Evolutionary conservation across 1,140 invertebrate genomes (phyloP).

Genomic region (Drosophila littoralis): DNA sequence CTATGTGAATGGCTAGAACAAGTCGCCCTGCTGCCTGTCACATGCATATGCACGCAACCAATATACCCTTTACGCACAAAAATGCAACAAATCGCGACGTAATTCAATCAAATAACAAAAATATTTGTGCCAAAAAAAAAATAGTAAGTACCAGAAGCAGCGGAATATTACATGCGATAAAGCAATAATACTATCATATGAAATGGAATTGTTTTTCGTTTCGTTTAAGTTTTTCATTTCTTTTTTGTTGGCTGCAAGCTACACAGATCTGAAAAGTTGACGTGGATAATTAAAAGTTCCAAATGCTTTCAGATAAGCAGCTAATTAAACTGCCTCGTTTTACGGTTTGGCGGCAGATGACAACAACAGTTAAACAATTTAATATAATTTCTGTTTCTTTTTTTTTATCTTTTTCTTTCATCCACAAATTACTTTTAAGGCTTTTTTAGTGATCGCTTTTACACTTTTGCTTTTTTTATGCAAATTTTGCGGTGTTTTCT

Average conservation of each 20-base stretch:
- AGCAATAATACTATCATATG: constrained; percentile 3
- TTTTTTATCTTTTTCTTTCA: constrained; percentile 1
- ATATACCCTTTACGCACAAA: not conserved
- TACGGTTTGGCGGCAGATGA: constrained; percentile 23
- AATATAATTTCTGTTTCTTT: constrained; percentile 18
- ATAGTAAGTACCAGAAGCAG: not conserved
- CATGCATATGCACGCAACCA: no score
- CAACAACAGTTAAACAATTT: constrained; percentile 52
- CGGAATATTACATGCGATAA: constrained; percentile 19
- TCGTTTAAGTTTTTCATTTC: not conserved
- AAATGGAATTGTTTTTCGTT: not conserved
- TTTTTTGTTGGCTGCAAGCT: no score
- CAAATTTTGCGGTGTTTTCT: not conserved
- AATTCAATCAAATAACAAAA: constrained; percentile 69
- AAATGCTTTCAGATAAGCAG: constrained; percentile 17
- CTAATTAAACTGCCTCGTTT: constrained; percentile 21
- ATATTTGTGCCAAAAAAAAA: constrained; percentile 20
- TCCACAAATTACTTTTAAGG: no score
- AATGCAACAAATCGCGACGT: constrained; percentile 45
- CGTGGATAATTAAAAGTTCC: constrained; percentile 17
- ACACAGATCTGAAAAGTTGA: not conserved
- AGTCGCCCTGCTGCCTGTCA: no score
- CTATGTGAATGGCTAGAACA: no score
- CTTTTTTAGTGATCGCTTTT: not conserved
- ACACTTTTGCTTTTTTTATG: constrained; percentile 58